Conservation (phyloP, 2,888 invertebrate genomes). For the Pseudeuparius sepicola region DNA sequence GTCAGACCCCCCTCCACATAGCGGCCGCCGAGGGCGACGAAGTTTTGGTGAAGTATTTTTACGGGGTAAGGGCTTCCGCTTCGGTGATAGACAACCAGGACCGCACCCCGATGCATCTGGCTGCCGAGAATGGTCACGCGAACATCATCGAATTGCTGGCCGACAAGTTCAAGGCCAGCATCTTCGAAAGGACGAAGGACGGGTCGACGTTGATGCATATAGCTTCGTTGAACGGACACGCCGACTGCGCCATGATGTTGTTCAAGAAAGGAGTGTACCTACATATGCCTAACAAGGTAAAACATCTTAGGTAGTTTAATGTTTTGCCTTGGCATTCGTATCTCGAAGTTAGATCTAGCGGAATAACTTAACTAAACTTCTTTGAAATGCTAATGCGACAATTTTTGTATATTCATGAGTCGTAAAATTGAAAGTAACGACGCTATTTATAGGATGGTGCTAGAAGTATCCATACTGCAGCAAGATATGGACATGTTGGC, state of each 20-base stretch:
- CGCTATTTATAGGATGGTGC: slow-evolving; percentile 72
- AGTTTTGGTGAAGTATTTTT: slow-evolving; percentile 87
- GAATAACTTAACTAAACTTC: no score
- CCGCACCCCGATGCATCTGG: slow-evolving; percentile 67
- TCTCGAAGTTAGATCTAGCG: no score
- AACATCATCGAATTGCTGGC: slow-evolving; percentile 89
- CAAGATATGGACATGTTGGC: slow-evolving; percentile 91
- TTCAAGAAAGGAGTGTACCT: slow-evolving; percentile 98
- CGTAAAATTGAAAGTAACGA: no score
- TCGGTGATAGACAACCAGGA: slow-evolving; percentile 94
- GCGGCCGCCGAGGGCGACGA: slow-evolving; percentile 96
- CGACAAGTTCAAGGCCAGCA: slow-evolving; percentile 96
- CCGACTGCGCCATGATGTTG: slow-evolving; percentile 96
- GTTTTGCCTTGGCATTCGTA: no score
- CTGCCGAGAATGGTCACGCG: slow-evolving; percentile 95
- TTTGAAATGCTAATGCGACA: no score
- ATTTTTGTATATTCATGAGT: no score
- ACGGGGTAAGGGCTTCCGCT: slow-evolving; percentile 88
- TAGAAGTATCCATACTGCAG: slow-evolving; percentile 95
- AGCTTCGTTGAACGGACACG: slow-evolving; percentile 93
- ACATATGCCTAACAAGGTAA: slow-evolving; percentile 96
- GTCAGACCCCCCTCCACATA: slow-evolving; percentile 91
- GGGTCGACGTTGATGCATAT: slow-evolving; percentile 98
- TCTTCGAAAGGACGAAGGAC: slow-evolving; percentile 93
- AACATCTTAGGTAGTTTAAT: no score